Percentiles rank a stretch among this genome's conserved stretches.
Conservation (phyloP, 2,113 vertebrate species). For the Hippocampus guttulatus region DNA sequence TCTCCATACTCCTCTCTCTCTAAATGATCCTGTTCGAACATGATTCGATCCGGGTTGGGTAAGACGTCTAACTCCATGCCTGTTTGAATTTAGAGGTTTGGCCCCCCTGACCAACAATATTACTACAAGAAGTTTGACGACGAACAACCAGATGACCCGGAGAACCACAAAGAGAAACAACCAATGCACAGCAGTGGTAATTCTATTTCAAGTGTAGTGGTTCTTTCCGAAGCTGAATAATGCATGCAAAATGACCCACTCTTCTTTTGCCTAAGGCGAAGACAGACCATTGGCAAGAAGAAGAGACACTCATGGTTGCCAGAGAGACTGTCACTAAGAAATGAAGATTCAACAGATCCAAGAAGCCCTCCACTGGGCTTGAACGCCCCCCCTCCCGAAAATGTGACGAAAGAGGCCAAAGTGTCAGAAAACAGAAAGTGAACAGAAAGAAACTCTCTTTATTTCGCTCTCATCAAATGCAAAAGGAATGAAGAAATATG, state of each 20-base stretch:
- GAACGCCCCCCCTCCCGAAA: background rate
- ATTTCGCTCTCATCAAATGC: too few species aligned
- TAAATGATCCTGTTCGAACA: too few species aligned
- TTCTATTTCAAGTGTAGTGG: background rate
- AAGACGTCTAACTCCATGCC: background rate
- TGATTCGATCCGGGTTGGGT: too few species aligned
- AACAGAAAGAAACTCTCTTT: background rate
- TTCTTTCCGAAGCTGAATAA: background rate
- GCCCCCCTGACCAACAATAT: slow-evolving; percentile 68
- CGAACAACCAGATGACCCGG: slow-evolving; percentile 56
- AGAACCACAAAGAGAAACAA: background rate
- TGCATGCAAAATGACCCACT: background rate
- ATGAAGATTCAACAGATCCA: slow-evolving; percentile 35
- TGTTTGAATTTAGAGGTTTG: slow-evolving; percentile 65
- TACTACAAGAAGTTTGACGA: slow-evolving; percentile 77
- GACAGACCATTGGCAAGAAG: slow-evolving; percentile 24
- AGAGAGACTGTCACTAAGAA: slow-evolving; percentile 40
- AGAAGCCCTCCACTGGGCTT: background rate
- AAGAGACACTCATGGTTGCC: slow-evolving; percentile 25
- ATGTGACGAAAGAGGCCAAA: background rate
- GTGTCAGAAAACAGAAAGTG: background rate
- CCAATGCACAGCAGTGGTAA: slow-evolving; percentile 12
- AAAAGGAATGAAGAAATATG: too few species aligned
- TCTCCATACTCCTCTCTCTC: too few species aligned
- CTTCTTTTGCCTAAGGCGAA: slow-evolving; percentile 15